Percentiles rank a stretch among this genome's conserved stretches.
Conservation (phyloP, 30 jellyfish, hydroid and myxozoan genomes). For the Cassiopea xamachana region DNA sequence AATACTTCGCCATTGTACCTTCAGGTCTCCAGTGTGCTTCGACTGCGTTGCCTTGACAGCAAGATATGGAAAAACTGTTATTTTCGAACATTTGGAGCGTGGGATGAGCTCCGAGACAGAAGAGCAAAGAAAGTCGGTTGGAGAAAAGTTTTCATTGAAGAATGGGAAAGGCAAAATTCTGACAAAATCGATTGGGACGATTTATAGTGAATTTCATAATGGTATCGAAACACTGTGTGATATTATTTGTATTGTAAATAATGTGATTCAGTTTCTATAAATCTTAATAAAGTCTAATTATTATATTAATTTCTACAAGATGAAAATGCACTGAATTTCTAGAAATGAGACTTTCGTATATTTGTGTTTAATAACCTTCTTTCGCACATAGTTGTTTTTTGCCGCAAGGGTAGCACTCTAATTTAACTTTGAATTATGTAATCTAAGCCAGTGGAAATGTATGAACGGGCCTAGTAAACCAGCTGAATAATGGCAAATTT, state of each 20-base stretch:
- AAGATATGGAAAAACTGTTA: slow-evolving; percentile 47
- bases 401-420: too few species aligned
- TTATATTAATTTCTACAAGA: too few species aligned
- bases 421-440: too few species aligned
- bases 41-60: slow-evolving; percentile 69
- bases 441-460: too few species aligned
- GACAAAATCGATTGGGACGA: slow-evolving; percentile 83
- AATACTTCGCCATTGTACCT: neutral
- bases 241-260: neutral
- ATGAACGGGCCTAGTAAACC: too few species aligned
- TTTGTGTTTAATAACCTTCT: too few species aligned
- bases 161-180: slow-evolving; percentile 52
- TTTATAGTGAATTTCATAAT: slow-evolving; percentile 8
- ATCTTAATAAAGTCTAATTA: too few species aligned
- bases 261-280: neutral
- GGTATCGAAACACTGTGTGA: neutral
- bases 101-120: slow-evolving; percentile 77
- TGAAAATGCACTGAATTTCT: too few species aligned
- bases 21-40: slow-evolving; percentile 54
- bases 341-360: too few species aligned
- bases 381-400: too few species aligned
- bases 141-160: slow-evolving; percentile 70
- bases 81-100: slow-evolving; percentile 55
- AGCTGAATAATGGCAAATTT: too few species aligned
- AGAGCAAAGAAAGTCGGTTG: slow-evolving; percentile 65